These are phyloP conservation scores for Chrysopa pallens DNA, from an alignment of 1,140 invertebrate species.

Conservation along the genomic window DNA sequence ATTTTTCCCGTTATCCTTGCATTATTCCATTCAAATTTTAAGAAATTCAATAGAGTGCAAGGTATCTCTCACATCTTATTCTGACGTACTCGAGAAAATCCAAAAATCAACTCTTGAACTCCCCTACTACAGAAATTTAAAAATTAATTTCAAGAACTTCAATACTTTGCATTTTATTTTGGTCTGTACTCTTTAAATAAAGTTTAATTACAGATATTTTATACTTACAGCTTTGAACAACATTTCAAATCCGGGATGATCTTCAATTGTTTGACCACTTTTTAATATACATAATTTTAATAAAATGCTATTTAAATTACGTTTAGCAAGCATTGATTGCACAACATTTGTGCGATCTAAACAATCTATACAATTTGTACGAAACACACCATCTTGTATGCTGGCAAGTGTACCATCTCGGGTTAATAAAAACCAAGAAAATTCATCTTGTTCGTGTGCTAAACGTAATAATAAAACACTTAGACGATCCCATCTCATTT, in stretches of 20 bases:
- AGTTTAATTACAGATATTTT: neutral
- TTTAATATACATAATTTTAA: constrained; percentile 50
- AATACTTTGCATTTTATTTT: too few species aligned
- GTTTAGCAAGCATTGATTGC: constrained; percentile 81
- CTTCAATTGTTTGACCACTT: constrained; percentile 39
- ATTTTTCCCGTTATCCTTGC: too few species aligned
- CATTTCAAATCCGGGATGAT: constrained; percentile 44
- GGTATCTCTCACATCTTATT: too few species aligned
- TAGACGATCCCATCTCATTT: constrained; percentile 86
- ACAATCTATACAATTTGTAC: constrained; percentile 98
- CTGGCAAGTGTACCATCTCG: constrained; percentile 54
- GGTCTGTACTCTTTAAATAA: neutral
- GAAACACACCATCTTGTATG: constrained; percentile 70
- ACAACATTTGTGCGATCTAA: constrained; percentile 98
- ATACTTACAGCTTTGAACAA: constrained; percentile 53
- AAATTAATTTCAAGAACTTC: too few species aligned
- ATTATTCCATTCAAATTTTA: too few species aligned
- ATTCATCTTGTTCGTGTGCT: constrained; percentile 66
- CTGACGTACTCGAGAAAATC: too few species aligned
- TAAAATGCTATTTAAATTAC: constrained; percentile 57
- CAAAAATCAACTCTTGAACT: too few species aligned
- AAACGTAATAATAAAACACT: constrained; percentile 76
- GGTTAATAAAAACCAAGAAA: constrained; percentile 68
- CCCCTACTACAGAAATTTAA: too few species aligned
- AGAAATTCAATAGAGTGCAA: too few species aligned